Evolutionary conservation across 92 coral and sea anemone species (phyloP).

Genomic region (Phenganax subtilis): DNA sequence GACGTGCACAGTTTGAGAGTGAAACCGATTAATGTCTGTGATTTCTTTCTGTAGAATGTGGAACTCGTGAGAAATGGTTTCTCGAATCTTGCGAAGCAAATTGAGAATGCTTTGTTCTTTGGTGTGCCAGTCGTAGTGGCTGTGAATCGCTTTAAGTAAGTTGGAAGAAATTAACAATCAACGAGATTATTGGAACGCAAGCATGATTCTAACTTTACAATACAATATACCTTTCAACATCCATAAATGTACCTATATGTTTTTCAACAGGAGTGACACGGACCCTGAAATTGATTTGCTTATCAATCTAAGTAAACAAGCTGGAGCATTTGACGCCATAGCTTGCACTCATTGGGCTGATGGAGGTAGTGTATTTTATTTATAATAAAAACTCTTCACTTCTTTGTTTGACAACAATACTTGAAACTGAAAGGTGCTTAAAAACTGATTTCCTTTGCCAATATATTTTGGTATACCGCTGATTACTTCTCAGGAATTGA

Average conservation of each 20-base stretch:
- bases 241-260: background rate
- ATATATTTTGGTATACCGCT: background rate
- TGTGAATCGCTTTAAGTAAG: slow-evolving; percentile 85
- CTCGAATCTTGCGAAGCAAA: slow-evolving; percentile 90
- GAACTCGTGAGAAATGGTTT: slow-evolving; percentile 76
- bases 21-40: background rate
- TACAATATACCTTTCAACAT: background rate
- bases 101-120: slow-evolving; percentile 82
- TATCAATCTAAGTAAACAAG: slow-evolving; percentile 70
- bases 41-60: slow-evolving; percentile 54
- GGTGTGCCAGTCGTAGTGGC: slow-evolving; percentile 92
- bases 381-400: too few species aligned
- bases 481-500: background rate
- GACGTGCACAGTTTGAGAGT: background rate
- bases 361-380: slow-evolving; percentile 57
- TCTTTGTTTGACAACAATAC: too few species aligned
- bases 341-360: slow-evolving; percentile 95
- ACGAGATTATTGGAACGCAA: background rate
- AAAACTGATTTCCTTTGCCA: too few species aligned
- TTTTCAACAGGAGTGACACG: slow-evolving; percentile 64
- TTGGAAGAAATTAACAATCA: background rate
- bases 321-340: slow-evolving; percentile 94
- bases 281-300: slow-evolving; percentile 76
- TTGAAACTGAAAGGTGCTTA: too few species aligned
- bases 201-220: background rate